phyloP scores from a whole-genome alignment of 2,888 invertebrate species.

The Leucozona laternaria region DNA sequence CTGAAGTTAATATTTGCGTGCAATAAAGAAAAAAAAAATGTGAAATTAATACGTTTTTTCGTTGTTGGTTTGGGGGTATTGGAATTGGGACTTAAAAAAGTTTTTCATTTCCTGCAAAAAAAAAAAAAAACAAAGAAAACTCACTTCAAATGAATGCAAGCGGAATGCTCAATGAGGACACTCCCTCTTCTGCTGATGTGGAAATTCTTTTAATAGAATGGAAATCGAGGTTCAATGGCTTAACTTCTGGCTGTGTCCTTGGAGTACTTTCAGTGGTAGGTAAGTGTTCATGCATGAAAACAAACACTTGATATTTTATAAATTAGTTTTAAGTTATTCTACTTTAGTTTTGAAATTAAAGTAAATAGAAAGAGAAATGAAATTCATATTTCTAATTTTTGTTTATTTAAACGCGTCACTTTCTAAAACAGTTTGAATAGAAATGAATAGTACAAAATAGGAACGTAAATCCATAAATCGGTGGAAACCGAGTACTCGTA shows the following conservation, averaged over 20 bases:
- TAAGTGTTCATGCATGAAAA: conserved; percentile 71
- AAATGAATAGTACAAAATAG: neutral
- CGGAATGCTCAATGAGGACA: conserved; percentile 73
- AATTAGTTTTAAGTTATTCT: conserved; percentile 45
- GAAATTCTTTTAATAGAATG: conserved; percentile 71
- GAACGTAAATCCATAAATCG: neutral
- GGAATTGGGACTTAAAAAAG: conserved; percentile 56
- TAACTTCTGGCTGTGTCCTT: conserved; percentile 32
- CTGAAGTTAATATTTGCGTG: conserved; percentile 57
- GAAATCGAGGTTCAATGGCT: conserved; percentile 51
- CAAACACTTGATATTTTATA: conserved; percentile 57
- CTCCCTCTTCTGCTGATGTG: conserved; percentile 56
- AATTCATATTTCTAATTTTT: neutral
- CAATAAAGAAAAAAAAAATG: conserved; percentile 45
- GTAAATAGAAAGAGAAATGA: neutral
- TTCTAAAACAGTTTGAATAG: neutral
- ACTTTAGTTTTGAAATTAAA: conserved; percentile 19
- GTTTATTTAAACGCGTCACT: neutral
- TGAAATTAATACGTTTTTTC: conserved; percentile 65
- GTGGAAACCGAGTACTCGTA: too few relatives aligned
- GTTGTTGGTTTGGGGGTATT: conserved; percentile 32
- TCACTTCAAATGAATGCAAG: conserved; percentile 73
- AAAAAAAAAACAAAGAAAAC: conserved; percentile 56
- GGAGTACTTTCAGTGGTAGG: conserved; percentile 35
- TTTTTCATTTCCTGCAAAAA: conserved; percentile 68